Conservation (phyloP, 2,797 vertebrate species). For the Takifugu ocellatus region DNA sequence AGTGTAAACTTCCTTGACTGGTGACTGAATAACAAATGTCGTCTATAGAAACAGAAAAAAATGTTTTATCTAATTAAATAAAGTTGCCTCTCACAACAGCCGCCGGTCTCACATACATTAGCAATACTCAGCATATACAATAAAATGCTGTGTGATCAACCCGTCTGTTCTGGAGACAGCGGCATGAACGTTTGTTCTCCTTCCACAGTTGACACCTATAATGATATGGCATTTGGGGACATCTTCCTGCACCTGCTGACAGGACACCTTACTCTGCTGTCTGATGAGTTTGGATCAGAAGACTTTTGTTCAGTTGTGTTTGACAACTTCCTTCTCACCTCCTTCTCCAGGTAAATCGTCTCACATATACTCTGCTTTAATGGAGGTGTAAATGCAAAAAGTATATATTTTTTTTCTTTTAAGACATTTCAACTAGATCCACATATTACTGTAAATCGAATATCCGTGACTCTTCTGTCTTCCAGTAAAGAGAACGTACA, state of each 20-base stretch:
- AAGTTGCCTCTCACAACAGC: no score
- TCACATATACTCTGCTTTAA: neutral
- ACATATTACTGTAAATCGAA: no score
- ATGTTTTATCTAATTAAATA: no score
- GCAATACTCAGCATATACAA: no score
- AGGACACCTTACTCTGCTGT: slow-evolving; percentile 88
- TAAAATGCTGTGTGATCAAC: no score
- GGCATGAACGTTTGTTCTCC: neutral
- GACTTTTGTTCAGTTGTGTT: slow-evolving; percentile 92
- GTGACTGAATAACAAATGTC: neutral
- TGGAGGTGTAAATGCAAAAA: neutral
- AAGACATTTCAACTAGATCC: neutral
- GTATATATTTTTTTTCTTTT: neutral
- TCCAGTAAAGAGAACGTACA: slow-evolving; percentile 97
- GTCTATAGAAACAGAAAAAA: no score
- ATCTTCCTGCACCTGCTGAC: slow-evolving; percentile 95
- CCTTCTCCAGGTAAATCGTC: slow-evolving; percentile 83
- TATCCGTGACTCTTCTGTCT: neutral
- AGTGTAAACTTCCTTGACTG: slow-evolving; percentile 31
- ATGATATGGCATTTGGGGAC: slow-evolving; percentile 91
- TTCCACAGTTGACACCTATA: slow-evolving; percentile 86
- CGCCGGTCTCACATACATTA: no score
- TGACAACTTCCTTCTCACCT: slow-evolving; percentile 89
- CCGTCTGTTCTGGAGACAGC: no score
- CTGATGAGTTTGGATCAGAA: slow-evolving; percentile 89